phyloP scores from a whole-genome alignment of 2,113 vertebrate genomes.

The Thomomys bottae region DNA sequence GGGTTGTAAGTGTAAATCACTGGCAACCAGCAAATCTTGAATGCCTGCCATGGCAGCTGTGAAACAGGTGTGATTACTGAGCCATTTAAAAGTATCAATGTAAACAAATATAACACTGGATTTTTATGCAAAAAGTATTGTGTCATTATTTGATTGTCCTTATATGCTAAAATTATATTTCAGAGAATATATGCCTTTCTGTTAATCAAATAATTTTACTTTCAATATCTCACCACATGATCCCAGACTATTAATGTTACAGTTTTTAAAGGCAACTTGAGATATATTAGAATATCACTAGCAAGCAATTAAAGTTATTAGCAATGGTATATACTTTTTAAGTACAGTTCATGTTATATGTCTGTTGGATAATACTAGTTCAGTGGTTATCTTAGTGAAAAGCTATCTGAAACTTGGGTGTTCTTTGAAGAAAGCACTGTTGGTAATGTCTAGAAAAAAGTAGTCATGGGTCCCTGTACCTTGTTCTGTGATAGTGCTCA shows the following conservation, averaged over 20 bases:
- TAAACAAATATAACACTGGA: fast-evolving
- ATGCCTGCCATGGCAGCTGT: fast-evolving
- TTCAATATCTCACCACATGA: conserved; percentile 46
- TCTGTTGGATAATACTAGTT: fast-evolving
- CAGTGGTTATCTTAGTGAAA: neutral
- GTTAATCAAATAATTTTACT: conserved; percentile 52
- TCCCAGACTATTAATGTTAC: conserved; percentile 34
- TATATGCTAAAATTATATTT: neutral
- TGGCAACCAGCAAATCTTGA: neutral
- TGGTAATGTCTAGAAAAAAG: neutral
- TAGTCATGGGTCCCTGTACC: fast-evolving
- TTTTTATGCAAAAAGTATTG: neutral
- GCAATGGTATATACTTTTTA: neutral
- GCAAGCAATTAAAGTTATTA: neutral
- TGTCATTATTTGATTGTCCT: neutral
- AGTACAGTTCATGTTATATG: fast-evolving
- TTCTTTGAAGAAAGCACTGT: neutral
- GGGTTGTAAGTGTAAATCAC: too few species aligned
- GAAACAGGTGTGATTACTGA: fast-evolving
- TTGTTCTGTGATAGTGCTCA: neutral
- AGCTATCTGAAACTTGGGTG: neutral
- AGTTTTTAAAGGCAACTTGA: neutral
- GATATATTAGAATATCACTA: conserved; percentile 4
- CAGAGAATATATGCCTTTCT: neutral
- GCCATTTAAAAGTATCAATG: neutral